These are phyloP conservation scores for Tinea semifulvella DNA, from an alignment of 2,888 invertebrate species.

Conservation along the genomic window DNA sequence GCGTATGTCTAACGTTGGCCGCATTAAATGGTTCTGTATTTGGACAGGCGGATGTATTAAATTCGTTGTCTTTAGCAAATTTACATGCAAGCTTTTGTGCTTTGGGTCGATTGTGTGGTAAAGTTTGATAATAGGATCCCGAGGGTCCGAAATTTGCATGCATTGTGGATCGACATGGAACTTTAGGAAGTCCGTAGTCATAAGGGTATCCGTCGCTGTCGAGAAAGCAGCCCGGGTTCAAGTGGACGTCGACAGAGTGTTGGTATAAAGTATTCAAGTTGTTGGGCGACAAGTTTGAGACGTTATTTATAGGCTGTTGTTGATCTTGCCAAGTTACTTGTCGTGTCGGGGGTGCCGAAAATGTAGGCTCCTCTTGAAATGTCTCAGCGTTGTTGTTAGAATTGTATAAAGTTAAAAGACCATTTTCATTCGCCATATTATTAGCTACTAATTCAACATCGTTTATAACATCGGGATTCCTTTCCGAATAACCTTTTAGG, in stretches of 20 bases:
- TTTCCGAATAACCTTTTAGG: conserved; percentile 68
- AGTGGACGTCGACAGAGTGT: conserved; percentile 77
- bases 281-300: conserved; percentile 60
- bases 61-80: conserved; percentile 59
- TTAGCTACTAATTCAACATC: conserved; percentile 73
- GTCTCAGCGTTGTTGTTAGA: conserved; percentile 42
- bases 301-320: conserved; percentile 46
- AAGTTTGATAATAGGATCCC: conserved; percentile 74
- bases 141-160: conserved; percentile 54
- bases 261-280: conserved; percentile 62
- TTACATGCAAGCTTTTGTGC: conserved; percentile 60
- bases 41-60: conserved; percentile 47
- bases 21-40: conserved; percentile 55
- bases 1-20: conserved; percentile 76
- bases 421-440: conserved; percentile 56
- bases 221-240: conserved; percentile 79
- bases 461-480: conserved; percentile 83
- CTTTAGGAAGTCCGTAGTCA: conserved; percentile 79
- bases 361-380: conserved; percentile 55
- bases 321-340: conserved; percentile 68
- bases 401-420: conserved; percentile 50
- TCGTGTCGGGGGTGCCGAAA: conserved; percentile 47
- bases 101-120: conserved; percentile 77
- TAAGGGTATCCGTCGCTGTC: conserved; percentile 83
- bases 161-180: conserved; percentile 51